A percentile compares a stretch with the other conserved stretches of the same genome.
Evolutionary conservation across 1,140 invertebrate genomes (phyloP).

Genomic region (Aplysia californica): DNA sequence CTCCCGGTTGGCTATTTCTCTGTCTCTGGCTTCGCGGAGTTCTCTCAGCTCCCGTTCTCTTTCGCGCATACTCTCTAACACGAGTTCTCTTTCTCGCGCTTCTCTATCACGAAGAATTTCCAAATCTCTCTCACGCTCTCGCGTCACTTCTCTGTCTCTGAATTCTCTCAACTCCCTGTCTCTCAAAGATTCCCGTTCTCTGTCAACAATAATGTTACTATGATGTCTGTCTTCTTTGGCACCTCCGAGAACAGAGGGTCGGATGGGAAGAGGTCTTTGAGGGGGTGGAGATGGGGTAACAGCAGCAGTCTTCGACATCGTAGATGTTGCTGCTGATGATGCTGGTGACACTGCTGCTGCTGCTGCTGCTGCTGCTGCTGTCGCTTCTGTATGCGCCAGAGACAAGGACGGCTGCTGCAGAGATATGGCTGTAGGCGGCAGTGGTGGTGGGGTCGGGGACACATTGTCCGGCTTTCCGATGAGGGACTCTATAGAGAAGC

Average conservation of each 20-base stretch:
- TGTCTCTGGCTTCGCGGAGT: conserved; percentile 1
- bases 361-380: too few species aligned
- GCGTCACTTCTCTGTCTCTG: not conserved
- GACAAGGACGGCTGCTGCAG: too few species aligned
- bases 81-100: not conserved
- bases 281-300: too few species aligned
- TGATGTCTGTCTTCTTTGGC: conserved; percentile 4
- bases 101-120: not conserved
- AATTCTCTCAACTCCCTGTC: conserved; percentile 4
- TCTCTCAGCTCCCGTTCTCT: conserved; percentile 4
- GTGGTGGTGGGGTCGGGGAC: not conserved
- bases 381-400: too few species aligned
- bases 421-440: too few species aligned
- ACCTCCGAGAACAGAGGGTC: not conserved
- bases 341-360: too few species aligned
- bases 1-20: not conserved
- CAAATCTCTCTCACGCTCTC: too few species aligned
- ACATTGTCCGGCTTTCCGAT: conserved; percentile 31
- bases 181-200: conserved; percentile 1
- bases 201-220: not conserved
- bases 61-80: not conserved
- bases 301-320: too few species aligned
- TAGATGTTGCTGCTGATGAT: too few species aligned
- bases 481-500: conserved; percentile 42
- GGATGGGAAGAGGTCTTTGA: not conserved